Evolutionary conservation across 2,888 invertebrate species (phyloP).

Genomic region (Thysanoteuthis rhombus): DNA sequence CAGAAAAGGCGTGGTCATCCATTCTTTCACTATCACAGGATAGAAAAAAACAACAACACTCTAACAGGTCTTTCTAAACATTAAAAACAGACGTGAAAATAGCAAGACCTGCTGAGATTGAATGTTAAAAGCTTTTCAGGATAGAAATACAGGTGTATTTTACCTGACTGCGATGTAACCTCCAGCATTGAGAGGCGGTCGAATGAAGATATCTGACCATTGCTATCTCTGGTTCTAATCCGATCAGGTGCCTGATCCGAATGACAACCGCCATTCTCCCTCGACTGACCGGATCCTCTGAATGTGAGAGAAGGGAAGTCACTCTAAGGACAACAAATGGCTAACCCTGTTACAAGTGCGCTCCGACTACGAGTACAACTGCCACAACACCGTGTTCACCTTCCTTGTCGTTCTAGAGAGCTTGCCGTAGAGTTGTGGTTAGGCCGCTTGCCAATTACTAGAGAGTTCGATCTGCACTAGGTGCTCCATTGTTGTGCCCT

Average conservation of each 20-base stretch:
- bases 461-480: too few species aligned
- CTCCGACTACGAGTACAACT: neutral
- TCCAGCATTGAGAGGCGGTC: neutral
- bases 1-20: neutral
- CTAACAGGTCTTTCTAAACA: neutral
- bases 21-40: neutral
- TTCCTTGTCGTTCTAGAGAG: neutral
- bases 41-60: neutral
- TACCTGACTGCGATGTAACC: neutral
- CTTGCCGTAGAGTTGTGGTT: neutral
- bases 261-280: neutral
- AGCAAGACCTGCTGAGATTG: neutral
- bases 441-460: too few species aligned
- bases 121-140: neutral
- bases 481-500: too few species aligned
- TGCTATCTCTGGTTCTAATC: neutral
- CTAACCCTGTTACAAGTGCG: neutral
- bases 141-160: neutral
- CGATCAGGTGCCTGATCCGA: neutral
- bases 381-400: neutral
- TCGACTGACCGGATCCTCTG: neutral
- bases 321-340: neutral
- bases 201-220: neutral
- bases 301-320: neutral
- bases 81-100: neutral